Evolutionary conservation across 1,140 invertebrate genomes (phyloP), one percentile per base, ranked within the genome.

Genomic region (Pollicipes pollicipes): DNA sequence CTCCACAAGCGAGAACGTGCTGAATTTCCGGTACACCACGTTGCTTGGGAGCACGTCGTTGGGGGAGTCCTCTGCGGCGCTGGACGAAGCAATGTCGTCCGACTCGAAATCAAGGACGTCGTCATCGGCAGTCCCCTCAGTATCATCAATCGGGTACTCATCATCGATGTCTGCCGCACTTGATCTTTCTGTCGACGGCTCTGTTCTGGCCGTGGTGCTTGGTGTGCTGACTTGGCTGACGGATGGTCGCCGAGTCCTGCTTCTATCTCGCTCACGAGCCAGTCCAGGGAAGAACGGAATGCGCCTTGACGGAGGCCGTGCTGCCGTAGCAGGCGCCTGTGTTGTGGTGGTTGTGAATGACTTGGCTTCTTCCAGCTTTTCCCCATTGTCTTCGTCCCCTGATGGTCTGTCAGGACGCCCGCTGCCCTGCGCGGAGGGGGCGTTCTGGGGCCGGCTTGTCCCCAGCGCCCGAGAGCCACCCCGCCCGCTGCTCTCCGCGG

Each of bases 11-110:
- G 75, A 77, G 17, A 75, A 76, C 17, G 76, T 78, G 63, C 75
- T 74, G 69, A 73, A 78, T 27, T 75, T 76, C 26, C 75, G 75
- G 64, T 74, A 77, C 6, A 78, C 73, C 3, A 77, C 74, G 30
- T 76, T 76, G 21, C 76, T 75, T 1, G 76, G 73, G 21, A 72
- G 66, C 6, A 21, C 45, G 3, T 21, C 45, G 24, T 21, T 21
- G 24, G 24, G 13, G 6, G 21, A 21, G 6, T 58, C 45, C 21
- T 58, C 45, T 58, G 13, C 45, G n/a, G n/a, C n/a, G n/a, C n/a
- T n/a, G n/a, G n/a, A n/a, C n/a, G n/a, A n/a, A n/a, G n/a, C n/a
- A n/a, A n/a, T n/a, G n/a, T n/a, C n/a, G n/a, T n/a, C n/a, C n/a
- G n/a, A n/a, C n/a, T n/a, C n/a, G n/a, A n/a, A n/a, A n/a, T n/a